Base-by-base conservation (phyloP, 2,797 vertebrate species). In the Natrix natrix region DNA sequence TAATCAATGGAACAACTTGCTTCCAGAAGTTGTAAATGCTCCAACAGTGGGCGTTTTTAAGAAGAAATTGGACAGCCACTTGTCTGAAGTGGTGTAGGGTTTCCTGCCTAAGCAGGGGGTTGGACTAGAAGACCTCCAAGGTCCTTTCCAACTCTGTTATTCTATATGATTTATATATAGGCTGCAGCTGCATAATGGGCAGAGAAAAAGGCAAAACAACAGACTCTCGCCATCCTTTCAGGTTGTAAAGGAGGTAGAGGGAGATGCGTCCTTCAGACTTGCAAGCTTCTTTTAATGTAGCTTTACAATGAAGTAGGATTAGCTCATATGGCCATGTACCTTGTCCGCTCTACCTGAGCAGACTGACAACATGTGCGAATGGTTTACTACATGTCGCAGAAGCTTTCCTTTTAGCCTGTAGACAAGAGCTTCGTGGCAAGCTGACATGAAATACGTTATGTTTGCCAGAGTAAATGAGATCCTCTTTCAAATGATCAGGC, bases 391-490 rank as follows among this genome's bases (percentile, higher is more conserved):
- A 59, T 37, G 88, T 12, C 5, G 0, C 3, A 2, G 52, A 59
- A 88, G 8, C 10, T 1, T 91, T 66, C 91, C 22, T 17, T 43
- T 88, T 0, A 55, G 66, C 88, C 1, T 88, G 2, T 86, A 59
- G 88, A 91, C 17, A 59, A 59, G 92, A 48, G 2, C 0, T 57
- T 54, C 92, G 24, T 88, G 92, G 69, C 11, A 93, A 94, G 37
- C 3, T 93, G 87, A 95, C 95, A 96, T 95, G 94, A 92, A 96
- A 95, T 87, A 13, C 0, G 87, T 48, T 55, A 95, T 91, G 93
- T 94, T 95, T 94, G 13, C 92, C 88, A 93, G 37, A 60, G 63
- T 95, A 95, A 94, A 91, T 92, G 32, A 95, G 88, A 93, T 94
- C 88, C 83, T 93, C 93, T 74, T 93, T 93, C 94, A 92, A 94